Conservation (phyloP, 2,113 vertebrate species). For the Nyctereutes procyonoides region DNA sequence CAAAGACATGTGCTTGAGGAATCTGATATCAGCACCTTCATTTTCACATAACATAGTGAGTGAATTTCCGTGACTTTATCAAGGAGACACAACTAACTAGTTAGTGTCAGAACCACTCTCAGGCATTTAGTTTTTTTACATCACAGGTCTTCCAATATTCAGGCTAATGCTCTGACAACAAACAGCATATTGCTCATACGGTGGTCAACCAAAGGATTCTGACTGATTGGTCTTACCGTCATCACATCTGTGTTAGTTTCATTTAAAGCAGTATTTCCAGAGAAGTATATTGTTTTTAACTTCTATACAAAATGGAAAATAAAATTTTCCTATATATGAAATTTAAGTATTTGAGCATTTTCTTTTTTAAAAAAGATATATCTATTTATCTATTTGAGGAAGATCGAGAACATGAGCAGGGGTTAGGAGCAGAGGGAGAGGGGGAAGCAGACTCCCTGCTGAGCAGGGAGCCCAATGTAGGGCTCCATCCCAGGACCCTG, state of each 20-base stretch:
- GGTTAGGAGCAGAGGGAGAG: neutral
- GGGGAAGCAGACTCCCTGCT: neutral
- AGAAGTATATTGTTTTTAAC: neutral
- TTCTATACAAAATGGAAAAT: neutral
- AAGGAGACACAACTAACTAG: neutral
- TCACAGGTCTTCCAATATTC: neutral
- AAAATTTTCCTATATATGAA: neutral
- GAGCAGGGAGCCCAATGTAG: neutral
- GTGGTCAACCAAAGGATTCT: neutral
- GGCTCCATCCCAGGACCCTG: neutral
- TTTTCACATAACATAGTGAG: neutral
- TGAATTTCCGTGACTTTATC: neutral
- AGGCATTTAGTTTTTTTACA: neutral
- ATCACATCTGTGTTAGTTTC: neutral
- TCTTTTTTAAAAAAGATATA: neutral
- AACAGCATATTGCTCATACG: neutral
- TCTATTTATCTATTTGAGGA: neutral
- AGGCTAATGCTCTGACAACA: neutral
- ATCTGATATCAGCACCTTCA: neutral
- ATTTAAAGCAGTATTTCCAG: neutral
- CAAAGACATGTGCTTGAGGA: neutral
- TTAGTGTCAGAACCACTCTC: neutral
- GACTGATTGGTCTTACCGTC: neutral
- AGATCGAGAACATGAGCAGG: too few species aligned
- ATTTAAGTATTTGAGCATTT: conserved; percentile 31